phyloP scores from a whole-genome alignment of 2,888 invertebrate species.

The Tenthredo scrophulariae region DNA sequence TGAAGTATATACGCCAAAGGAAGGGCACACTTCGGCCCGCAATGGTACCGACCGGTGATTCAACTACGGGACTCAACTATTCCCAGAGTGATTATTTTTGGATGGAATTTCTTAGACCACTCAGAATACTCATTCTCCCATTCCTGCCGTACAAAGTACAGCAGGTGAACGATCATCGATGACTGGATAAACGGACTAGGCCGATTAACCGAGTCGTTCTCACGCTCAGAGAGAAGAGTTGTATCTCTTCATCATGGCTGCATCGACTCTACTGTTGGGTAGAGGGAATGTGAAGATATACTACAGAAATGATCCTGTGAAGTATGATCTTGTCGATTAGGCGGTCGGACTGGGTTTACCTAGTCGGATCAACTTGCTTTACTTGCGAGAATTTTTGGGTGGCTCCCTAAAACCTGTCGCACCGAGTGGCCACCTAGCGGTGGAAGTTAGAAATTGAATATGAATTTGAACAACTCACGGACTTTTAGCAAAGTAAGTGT shows the following conservation, averaged over 20 bases:
- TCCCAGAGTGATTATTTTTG: constrained; percentile 10
- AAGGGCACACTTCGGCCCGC: neutral
- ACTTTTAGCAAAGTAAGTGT: no score
- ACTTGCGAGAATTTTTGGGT: neutral
- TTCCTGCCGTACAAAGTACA: constrained; percentile 64
- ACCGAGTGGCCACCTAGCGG: neutral
- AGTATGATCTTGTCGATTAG: constrained; percentile 75
- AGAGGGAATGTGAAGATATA: constrained; percentile 81
- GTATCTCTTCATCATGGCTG: constrained; percentile 82
- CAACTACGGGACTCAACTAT: constrained; percentile 68
- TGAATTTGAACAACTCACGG: no score
- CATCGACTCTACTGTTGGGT: constrained; percentile 78
- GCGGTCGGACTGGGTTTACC: neutral
- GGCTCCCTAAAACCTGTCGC: no score
- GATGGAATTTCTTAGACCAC: constrained; percentile 63
- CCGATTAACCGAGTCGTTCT: constrained; percentile 67
- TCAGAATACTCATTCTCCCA: constrained; percentile 71
- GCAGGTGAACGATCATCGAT: constrained; percentile 75
- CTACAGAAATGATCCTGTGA: constrained; percentile 86
- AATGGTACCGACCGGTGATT: neutral
- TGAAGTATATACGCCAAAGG: neutral
- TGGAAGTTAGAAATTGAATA: neutral
- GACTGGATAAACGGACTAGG: constrained; percentile 63
- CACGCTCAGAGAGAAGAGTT: constrained; percentile 76
- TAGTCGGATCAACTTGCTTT: neutral